A percentile compares a stretch with the other conserved stretches of the same genome.
Evolutionary conservation across 2,113 vertebrate genomes (phyloP).

Genomic region (Ochotona curzoniae): DNA sequence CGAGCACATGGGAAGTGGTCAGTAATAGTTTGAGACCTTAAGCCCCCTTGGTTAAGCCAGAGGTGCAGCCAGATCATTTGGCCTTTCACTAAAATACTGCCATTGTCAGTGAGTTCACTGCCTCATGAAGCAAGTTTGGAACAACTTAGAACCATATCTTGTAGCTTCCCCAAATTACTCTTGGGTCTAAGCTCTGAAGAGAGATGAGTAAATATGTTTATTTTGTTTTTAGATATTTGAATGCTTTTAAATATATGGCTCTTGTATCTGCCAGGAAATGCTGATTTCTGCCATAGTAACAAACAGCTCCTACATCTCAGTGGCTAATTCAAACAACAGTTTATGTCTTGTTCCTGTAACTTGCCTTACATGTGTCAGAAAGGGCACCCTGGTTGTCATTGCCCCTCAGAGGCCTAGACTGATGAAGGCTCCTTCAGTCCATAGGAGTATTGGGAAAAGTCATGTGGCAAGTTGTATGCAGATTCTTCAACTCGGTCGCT

Average conservation of each 20-base stretch:
- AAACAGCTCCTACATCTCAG: not conserved
- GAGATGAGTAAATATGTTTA: not conserved
- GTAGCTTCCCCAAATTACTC: not conserved
- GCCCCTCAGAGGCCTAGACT: not conserved
- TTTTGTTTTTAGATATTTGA: conserved; percentile 30
- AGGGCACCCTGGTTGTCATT: not conserved
- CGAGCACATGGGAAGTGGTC: conserved; percentile 4
- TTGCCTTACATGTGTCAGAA: not conserved
- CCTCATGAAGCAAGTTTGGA: conserved; percentile 20
- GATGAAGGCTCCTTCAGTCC: not conserved
- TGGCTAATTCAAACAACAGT: not conserved
- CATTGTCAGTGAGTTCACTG: not conserved
- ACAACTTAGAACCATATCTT: not conserved
- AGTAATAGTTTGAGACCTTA: not conserved
- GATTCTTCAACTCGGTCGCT: not conserved
- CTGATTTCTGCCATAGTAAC: not conserved
- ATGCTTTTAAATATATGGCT: conserved; percentile 23
- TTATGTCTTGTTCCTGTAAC: not conserved
- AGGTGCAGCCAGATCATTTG: not conserved
- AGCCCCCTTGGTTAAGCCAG: not conserved
- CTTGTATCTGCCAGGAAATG: conserved; percentile 9
- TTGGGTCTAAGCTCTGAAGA: conserved; percentile 1
- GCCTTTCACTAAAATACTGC: not conserved
- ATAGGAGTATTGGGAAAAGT: not conserved
- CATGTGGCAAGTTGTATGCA: not conserved